Base-by-base conservation (phyloP, 2,797 vertebrate genomes). In the Threskiornis aethiopicus region DNA sequence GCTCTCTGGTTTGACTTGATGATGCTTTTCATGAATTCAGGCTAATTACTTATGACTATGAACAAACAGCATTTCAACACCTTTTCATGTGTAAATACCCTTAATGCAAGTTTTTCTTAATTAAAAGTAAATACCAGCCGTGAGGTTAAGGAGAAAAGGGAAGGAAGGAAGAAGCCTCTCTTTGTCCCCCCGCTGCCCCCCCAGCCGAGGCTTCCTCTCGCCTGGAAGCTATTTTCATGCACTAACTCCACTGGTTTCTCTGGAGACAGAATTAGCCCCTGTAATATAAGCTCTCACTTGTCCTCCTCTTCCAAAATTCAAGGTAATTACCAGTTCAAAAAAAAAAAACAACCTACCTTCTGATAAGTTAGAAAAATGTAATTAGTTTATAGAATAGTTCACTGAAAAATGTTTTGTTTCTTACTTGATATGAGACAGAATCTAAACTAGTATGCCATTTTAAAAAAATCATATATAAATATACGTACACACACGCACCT, bases 41-140 rank as follows among this genome's bases (percentile, higher is more conserved):
- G 87, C 87, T 97, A 84, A 97, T 95, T 95, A 90, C 90, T 96
- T 91, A 91, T 33, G 59, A 81, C 55, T 35, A 95, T 31, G 67
- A 95, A 94, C 95, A 95, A 97, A 97, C 39, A 51, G 76, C 89
- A 86, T 92, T 96, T 96, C 96, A 95, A 94, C 95, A 96, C 96
- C 95, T 95, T 93, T 73, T 97, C 96, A 89, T 89, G 91, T 97
- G 97, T 97, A 98, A 97, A 98, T 96, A 96, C 72, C 91, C 91
- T 96, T 67, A 95, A 95, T 91, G 87, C 93, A 83, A 91, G 89
- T 92, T 96, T 94, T 94, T 66, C 81, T 96, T 88, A 95, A 97
- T 94, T 85, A 95, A 84, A 93, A 93, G 95, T 73, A 97, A 97
- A 94, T 65, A 94, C 66, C 95, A 94, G 49, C n/a, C 3, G 2